Conservation (phyloP, 1,140 invertebrate genomes). For the Stenopsyche tienmushanensis region DNA sequence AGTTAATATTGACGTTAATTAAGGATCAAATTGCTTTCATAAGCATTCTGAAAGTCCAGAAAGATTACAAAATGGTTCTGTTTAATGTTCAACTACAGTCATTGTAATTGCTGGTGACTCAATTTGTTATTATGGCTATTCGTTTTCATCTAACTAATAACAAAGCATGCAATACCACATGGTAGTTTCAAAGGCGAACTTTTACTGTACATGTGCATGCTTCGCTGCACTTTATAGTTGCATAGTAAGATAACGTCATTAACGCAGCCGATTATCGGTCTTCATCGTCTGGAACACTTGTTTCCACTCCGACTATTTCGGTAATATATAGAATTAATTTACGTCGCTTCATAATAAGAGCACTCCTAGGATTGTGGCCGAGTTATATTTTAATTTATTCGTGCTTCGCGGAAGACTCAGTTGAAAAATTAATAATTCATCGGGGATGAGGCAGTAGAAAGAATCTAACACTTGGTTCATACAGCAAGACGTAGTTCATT, state of each 20-base stretch:
- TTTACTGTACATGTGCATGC: neutral
- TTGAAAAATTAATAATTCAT: neutral
- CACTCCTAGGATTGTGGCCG: neutral
- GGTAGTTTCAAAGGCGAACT: too few species aligned
- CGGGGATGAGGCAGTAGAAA: neutral
- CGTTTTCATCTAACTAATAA: too few species aligned
- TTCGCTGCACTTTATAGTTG: neutral
- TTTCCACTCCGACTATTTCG: neutral
- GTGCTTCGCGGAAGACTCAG: neutral
- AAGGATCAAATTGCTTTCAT: too few species aligned
- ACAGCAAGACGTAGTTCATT: too few species aligned
- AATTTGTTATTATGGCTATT: too few species aligned
- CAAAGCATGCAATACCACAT: too few species aligned
- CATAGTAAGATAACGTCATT: constrained; percentile 4
- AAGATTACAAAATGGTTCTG: neutral
- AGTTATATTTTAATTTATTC: neutral
- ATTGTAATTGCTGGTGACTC: neutral
- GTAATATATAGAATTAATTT: neutral
- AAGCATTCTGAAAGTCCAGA: neutral
- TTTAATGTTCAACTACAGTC: neutral
- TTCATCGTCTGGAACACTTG: constrained; percentile 4
- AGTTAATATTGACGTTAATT: too few species aligned
- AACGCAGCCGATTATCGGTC: constrained; percentile 10
- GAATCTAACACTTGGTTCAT: too few species aligned
- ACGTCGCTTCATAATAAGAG: neutral